Percentiles rank a stretch among this genome's conserved stretches.
Conservation (phyloP, 2,888 invertebrate species). For the Amorpha juglandis region DNA sequence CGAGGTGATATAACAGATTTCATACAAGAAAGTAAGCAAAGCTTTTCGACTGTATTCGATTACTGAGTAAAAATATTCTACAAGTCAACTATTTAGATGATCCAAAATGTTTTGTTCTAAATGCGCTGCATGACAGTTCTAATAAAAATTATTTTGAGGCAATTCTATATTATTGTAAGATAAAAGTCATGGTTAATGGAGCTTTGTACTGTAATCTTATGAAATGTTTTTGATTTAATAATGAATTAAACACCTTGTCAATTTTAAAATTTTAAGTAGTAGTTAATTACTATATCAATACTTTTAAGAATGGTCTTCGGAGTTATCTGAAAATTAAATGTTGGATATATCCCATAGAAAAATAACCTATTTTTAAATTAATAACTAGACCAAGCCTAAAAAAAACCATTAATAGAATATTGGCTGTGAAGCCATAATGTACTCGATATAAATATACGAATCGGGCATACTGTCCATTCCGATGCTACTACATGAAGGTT, state of each 20-base stretch:
- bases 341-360: not conserved
- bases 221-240: too few relatives aligned
- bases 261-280: too few relatives aligned
- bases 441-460: not conserved
- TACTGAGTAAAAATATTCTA: not conserved
- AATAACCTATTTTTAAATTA: not conserved
- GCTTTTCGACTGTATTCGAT: not conserved
- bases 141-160: not conserved
- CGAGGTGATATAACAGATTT: too few relatives aligned
- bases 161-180: not conserved
- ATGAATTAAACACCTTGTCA: too few relatives aligned
- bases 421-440: too few relatives aligned
- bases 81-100: not conserved
- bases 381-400: not conserved
- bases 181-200: not conserved
- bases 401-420: not conserved
- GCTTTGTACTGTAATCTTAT: too few relatives aligned
- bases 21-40: not conserved
- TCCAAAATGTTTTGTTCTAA: constrained; percentile 7
- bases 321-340: too few relatives aligned
- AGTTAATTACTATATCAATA: not conserved
- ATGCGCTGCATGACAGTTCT: constrained; percentile 6
- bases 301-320: too few relatives aligned
- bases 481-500: not conserved
- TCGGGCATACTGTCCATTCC: not conserved